Evolutionary conservation across 2,888 invertebrate genomes (phyloP).

Genomic region (Apamea anceps): DNA sequence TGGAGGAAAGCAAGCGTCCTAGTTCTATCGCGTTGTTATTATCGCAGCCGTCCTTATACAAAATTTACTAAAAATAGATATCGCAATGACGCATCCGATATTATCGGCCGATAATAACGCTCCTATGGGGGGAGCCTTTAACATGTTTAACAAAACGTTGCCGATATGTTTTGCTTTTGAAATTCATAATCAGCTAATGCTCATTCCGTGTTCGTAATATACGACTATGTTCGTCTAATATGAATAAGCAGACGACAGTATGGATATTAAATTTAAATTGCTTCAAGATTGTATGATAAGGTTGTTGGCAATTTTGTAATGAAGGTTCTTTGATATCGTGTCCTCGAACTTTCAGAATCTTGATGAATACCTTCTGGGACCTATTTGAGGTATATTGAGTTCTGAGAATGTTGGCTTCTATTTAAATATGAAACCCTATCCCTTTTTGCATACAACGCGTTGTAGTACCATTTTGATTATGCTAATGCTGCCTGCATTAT

Average conservation of each 20-base stretch:
- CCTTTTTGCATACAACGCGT: not conserved
- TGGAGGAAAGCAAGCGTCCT: not conserved
- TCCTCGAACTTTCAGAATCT: not conserved
- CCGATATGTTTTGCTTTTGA: constrained; percentile 64
- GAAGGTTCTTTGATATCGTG: not conserved
- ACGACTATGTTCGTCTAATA: constrained; percentile 48
- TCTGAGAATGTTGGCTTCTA: not conserved
- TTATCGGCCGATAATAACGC: not conserved
- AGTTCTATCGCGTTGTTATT: not conserved
- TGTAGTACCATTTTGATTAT: not conserved
- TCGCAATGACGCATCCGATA: not conserved
- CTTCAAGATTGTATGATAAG: not conserved
- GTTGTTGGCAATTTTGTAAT: constrained; percentile 19
- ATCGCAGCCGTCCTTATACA: not conserved
- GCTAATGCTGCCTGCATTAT: not conserved
- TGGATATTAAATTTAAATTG: constrained; percentile 31
- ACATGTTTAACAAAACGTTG: constrained; percentile 62
- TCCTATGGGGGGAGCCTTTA: not conserved
- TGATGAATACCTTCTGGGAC: not conserved
- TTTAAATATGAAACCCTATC: not conserved
- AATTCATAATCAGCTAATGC: constrained; percentile 67
- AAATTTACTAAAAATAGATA: no score
- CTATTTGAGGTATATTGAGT: not conserved
- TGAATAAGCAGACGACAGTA: constrained; percentile 53
- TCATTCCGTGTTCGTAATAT: constrained; percentile 64